Conservation (phyloP, 2,888 invertebrate species). For the Meteorus colon region DNA sequence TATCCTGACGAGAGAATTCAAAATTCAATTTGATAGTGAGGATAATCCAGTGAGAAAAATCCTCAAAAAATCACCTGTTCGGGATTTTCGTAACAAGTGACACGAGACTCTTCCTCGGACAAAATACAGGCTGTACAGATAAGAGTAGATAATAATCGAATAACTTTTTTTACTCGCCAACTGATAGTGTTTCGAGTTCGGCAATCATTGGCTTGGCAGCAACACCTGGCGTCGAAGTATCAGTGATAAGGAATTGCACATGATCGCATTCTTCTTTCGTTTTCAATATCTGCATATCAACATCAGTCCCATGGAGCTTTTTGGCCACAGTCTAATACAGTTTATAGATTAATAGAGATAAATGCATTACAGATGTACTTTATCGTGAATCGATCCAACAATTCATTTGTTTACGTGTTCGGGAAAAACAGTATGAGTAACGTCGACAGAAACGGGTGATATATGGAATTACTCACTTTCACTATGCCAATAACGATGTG, state of each 20-base stretch:
- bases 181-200: slow-evolving; percentile 82
- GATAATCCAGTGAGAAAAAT: no score
- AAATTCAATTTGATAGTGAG: no score
- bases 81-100: no score
- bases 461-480: slow-evolving; percentile 78
- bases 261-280: slow-evolving; percentile 92
- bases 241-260: slow-evolving; percentile 93
- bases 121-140: no score
- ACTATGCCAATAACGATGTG: slow-evolving; percentile 98
- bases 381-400: background rate
- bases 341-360: slow-evolving; percentile 5
- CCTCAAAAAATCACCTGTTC: no score
- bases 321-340: slow-evolving; percentile 90
- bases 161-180: slow-evolving; percentile 75
- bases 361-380: background rate
- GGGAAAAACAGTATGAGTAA: no score
- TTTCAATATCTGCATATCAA: slow-evolving; percentile 92
- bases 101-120: no score
- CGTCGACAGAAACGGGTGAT: no score
- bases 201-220: slow-evolving; percentile 81
- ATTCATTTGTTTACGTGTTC: no score
- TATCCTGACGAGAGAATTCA: no score
- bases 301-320: slow-evolving; percentile 93
- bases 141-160: background rate
- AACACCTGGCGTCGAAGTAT: slow-evolving; percentile 82